A percentile compares a stretch with the other conserved stretches of the same genome.
Conservation (phyloP, 2,113 vertebrate species). For the Hippoglossus stenolepis region DNA sequence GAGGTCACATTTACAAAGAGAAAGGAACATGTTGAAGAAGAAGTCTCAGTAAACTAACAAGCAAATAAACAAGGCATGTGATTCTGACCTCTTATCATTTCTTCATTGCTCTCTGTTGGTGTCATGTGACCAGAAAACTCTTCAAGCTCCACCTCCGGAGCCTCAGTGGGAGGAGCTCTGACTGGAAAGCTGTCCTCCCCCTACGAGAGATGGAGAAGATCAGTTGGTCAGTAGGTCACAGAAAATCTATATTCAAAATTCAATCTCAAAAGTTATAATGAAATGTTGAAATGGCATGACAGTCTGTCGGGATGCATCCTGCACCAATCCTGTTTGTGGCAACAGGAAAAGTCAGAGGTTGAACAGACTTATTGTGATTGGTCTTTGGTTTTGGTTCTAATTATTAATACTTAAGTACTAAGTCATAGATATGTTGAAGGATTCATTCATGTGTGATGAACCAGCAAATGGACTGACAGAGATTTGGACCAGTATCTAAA, state of each 20-base stretch:
- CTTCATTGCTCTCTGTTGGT: constrained; percentile 44
- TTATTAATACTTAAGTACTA: too few species aligned
- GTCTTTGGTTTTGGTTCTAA: too few species aligned
- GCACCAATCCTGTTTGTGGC: too few species aligned
- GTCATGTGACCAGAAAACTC: constrained; percentile 81
- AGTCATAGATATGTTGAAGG: too few species aligned
- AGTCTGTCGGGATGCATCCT: neutral
- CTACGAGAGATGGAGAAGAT: constrained; percentile 19
- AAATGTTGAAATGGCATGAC: neutral
- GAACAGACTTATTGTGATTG: too few species aligned
- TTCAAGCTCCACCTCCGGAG: constrained; percentile 66
- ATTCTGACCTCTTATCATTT: constrained; percentile 51
- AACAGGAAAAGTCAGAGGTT: too few species aligned
- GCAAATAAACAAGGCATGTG: neutral
- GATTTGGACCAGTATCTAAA: too few species aligned
- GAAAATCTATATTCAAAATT: neutral
- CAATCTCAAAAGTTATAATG: neutral
- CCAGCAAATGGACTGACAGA: too few species aligned
- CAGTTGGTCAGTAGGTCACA: neutral
- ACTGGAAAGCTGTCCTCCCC: constrained; percentile 77
- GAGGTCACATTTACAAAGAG: neutral
- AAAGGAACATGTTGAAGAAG: neutral
- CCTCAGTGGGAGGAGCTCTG: constrained; percentile 83
- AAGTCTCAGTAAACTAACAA: neutral
- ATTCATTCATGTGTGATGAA: too few species aligned